A percentile compares a stretch with the other conserved stretches of the same genome.
These are phyloP conservation scores for Conops quadrifasciatus DNA, from an alignment of 2,888 invertebrate species.

Conservation along the genomic window DNA sequence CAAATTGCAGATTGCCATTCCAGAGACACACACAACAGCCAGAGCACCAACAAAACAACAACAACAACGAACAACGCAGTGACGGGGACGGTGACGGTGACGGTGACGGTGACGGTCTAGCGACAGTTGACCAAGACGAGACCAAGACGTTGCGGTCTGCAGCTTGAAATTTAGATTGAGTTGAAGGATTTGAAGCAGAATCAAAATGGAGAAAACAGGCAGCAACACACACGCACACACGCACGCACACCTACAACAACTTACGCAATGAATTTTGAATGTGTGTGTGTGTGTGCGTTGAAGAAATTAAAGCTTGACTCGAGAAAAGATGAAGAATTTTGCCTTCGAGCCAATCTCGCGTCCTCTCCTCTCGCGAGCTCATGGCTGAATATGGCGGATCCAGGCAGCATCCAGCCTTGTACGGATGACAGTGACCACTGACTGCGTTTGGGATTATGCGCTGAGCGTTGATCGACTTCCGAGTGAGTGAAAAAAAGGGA, in stretches of 20 bases:
- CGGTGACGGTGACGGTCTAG: conserved; percentile 19
- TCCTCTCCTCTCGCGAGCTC: conserved; percentile 8
- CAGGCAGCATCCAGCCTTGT: background rate
- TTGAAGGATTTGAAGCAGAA: conserved; percentile 44
- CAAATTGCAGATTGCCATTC: conserved; percentile 60
- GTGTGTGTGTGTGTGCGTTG: background rate
- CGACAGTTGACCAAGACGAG: conserved; percentile 30
- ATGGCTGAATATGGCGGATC: conserved; percentile 11
- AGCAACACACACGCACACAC: background rate
- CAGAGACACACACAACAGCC: conserved; percentile 20
- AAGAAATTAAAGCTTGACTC: conserved; percentile 8
- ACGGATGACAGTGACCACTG: background rate
- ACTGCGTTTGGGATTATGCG: conserved; percentile 21
- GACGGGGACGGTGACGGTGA: background rate
- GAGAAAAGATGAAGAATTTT: conserved; percentile 27
- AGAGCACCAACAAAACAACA: background rate
- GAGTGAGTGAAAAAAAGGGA: conserved; percentile 42
- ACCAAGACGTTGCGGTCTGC: background rate
- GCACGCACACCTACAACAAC: conserved; percentile 2
- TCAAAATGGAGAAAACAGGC: conserved; percentile 18
- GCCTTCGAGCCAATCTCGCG: conserved; percentile 22
- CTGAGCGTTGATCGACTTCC: conserved; percentile 37
- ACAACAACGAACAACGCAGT: conserved; percentile 6
- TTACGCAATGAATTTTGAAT: too few relatives aligned
- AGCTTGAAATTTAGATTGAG: conserved; percentile 53